A percentile compares a stretch with the other conserved stretches of the same genome.
Conservation (phyloP, 1,140 invertebrate genomes). For the Drosophila paulistorum region DNA sequence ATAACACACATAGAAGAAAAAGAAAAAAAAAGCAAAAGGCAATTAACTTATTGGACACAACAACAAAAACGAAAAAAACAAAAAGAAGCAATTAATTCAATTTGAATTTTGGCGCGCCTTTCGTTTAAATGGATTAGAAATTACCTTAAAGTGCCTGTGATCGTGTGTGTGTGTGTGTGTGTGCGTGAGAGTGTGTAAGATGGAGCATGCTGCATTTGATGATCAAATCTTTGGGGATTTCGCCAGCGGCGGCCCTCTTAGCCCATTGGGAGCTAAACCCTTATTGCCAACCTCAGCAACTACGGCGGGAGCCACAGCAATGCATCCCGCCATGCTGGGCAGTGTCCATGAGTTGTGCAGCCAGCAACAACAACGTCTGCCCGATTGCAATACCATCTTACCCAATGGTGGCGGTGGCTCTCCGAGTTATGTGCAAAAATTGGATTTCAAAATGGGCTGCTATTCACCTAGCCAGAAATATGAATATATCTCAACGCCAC, state of each 20-base stretch:
- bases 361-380: constrained; percentile 71
- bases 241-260: constrained; percentile 67
- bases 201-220: constrained; percentile 90
- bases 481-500: constrained; percentile 72
- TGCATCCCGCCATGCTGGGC: constrained; percentile 87
- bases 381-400: constrained; percentile 79
- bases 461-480: constrained; percentile 82
- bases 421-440: constrained; percentile 73
- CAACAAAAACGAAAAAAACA: constrained; percentile 25
- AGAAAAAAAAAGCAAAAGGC: constrained; percentile 48
- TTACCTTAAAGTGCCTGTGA: constrained; percentile 20
- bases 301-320: constrained; percentile 22
- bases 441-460: constrained; percentile 80
- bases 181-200: constrained; percentile 57
- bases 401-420: constrained; percentile 73
- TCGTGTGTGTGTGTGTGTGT: constrained; percentile 18
- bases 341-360: constrained; percentile 72
- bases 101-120: constrained; percentile 61
- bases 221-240: constrained; percentile 91
- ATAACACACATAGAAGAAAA: neutral
- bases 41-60: constrained; percentile 77
- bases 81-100: constrained; percentile 45
- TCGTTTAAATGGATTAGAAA: constrained; percentile 64
- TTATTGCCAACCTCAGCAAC: constrained; percentile 76
- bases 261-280: constrained; percentile 79